A percentile compares a stretch with the other conserved stretches of the same genome.
Evolutionary conservation across 2,113 vertebrate species (phyloP).

Genomic region (Neomonachus schauinslandi): DNA sequence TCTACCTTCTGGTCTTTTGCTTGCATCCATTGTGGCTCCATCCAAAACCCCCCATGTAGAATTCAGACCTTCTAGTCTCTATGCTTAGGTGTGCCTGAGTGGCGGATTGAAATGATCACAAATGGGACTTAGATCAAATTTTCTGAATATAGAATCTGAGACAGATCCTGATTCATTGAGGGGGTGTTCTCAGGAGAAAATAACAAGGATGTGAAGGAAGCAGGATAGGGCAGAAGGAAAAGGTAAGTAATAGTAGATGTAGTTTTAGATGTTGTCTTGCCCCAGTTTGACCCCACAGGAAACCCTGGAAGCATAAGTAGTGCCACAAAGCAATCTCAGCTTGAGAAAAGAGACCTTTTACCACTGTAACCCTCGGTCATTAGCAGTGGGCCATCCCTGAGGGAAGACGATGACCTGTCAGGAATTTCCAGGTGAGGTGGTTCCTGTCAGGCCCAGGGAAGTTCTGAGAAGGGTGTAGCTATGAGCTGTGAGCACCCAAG

Average conservation of each 20-base stretch:
- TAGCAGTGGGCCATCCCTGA: not conserved
- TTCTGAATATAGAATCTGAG: not conserved
- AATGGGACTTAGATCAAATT: not conserved
- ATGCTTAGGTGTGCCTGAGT: accelerated
- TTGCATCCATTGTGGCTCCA: not conserved
- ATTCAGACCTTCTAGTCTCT: not conserved
- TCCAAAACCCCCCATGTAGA: accelerated
- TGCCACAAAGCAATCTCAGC: accelerated
- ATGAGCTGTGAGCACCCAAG: accelerated
- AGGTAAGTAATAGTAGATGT: not conserved
- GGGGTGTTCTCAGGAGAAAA: not conserved
- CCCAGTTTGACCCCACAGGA: not conserved
- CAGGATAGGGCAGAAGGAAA: not conserved
- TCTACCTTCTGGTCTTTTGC: not conserved
- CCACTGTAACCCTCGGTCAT: accelerated
- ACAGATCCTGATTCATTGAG: not conserved
- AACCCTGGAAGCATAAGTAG: accelerated
- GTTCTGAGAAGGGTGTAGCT: accelerated
- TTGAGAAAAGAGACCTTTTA: not conserved
- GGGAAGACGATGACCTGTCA: no score
- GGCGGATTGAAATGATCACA: not conserved
- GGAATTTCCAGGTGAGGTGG: accelerated
- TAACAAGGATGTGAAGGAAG: not conserved
- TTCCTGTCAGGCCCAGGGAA: accelerated
- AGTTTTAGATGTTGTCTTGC: not conserved